These are phyloP conservation scores for Rhinogobius similis DNA, from an alignment of 2,113 vertebrate species.

Conservation along the genomic window DNA sequence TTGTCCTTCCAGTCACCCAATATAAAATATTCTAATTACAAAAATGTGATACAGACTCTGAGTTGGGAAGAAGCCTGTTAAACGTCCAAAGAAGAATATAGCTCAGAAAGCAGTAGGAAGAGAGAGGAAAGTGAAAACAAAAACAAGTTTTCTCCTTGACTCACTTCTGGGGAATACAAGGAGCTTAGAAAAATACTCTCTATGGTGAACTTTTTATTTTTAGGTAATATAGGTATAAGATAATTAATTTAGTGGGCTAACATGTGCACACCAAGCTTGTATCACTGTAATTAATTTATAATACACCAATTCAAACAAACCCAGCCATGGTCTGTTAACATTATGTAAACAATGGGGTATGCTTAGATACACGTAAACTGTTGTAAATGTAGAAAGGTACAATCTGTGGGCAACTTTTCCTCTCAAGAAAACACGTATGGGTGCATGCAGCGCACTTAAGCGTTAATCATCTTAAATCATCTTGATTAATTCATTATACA, in stretches of 20 bases:
- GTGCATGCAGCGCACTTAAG: no score
- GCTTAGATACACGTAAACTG: neutral
- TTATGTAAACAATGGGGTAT: neutral
- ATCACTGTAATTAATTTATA: slow-evolving; percentile 4
- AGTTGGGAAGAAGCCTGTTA: neutral
- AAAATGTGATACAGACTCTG: neutral
- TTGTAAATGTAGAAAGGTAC: no score
- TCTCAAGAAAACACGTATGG: no score
- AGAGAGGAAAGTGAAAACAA: neutral
- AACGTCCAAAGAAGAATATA: neutral
- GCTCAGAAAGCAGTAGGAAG: neutral
- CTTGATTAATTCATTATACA: no score
- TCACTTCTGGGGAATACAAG: neutral
- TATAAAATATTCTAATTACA: no score
- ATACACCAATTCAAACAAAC: neutral
- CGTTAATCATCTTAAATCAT: no score
- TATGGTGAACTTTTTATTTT: neutral
- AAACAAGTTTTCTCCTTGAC: slow-evolving; percentile 3
- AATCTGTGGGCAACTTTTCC: no score
- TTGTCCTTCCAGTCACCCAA: no score
- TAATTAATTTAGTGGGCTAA: neutral
- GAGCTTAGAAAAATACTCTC: neutral
- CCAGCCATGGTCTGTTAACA: neutral
- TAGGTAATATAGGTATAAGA: no score
- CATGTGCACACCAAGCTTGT: neutral